Evolutionary conservation across 1,140 invertebrate species (phyloP).

Genomic region (Elysia chlorotica): DNA sequence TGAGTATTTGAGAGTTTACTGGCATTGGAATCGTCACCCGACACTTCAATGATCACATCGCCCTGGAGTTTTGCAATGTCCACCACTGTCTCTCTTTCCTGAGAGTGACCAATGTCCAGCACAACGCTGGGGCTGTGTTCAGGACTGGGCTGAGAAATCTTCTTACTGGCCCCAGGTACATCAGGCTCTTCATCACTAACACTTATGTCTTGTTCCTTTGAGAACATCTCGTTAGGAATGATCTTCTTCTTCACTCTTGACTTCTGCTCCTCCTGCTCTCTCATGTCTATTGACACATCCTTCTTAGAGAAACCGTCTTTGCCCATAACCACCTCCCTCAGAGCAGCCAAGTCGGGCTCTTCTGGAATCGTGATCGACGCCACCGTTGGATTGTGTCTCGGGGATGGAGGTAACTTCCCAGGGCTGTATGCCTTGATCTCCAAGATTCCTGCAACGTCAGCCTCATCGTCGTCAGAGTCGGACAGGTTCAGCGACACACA

Average conservation of each 20-base stretch:
- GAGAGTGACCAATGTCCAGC: too few species aligned
- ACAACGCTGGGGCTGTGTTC: too few species aligned
- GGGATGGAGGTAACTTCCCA: background rate
- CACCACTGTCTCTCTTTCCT: slow-evolving; percentile 8
- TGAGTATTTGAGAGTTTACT: too few species aligned
- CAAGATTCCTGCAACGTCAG: background rate
- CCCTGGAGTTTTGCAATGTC: background rate
- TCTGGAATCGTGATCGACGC: background rate
- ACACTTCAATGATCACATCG: background rate
- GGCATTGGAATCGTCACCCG: too few species aligned
- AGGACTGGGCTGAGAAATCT: too few species aligned
- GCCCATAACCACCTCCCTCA: background rate
- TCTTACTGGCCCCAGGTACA: background rate
- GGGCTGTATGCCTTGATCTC: background rate
- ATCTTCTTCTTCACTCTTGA: slow-evolving; percentile 24
- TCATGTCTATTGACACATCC: background rate
- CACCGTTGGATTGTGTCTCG: background rate
- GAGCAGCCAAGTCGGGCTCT: background rate
- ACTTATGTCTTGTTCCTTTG: background rate
- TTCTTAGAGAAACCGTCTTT: too few species aligned
- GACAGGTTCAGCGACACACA: background rate
- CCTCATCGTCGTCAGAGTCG: slow-evolving; percentile 13
- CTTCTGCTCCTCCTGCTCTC: background rate
- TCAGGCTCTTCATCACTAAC: background rate
- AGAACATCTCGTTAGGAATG: slow-evolving; percentile 26